Percentiles rank a stretch among this genome's conserved stretches.
These are phyloP conservation scores for Ardeotis arabs DNA, from an alignment of 2,113 vertebrate species.

Conservation along the genomic window DNA sequence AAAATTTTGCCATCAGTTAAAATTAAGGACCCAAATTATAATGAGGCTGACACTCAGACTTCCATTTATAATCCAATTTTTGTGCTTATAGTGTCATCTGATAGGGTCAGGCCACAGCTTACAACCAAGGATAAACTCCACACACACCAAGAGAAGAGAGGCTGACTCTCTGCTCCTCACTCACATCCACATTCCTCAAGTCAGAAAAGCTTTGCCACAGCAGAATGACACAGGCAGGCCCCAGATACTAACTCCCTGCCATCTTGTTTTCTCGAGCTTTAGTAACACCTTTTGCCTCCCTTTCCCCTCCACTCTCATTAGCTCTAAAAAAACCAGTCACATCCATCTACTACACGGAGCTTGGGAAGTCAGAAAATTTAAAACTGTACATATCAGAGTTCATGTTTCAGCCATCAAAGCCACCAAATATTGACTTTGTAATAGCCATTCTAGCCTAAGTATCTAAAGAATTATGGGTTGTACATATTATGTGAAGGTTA, in stretches of 20 bases:
- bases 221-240: background rate
- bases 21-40: background rate
- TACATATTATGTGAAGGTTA: background rate
- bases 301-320: background rate
- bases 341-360: background rate
- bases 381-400: background rate
- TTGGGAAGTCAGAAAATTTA: background rate
- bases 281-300: background rate
- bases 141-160: background rate
- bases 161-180: background rate
- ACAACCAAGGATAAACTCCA: background rate
- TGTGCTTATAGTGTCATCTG: background rate
- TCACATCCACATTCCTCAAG: background rate
- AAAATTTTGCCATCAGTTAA: background rate
- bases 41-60: background rate
- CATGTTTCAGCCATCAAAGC: slow-evolving; percentile 10
- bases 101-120: background rate
- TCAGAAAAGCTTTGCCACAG: background rate
- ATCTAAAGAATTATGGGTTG: background rate
- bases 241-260: rapidly evolving
- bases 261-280: background rate
- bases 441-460: background rate
- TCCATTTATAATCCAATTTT: background rate
- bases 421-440: background rate
- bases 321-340: background rate